Evolutionary conservation across 2,113 vertebrate genomes (phyloP).

Genomic region (Epinephelus cyanopodus): DNA sequence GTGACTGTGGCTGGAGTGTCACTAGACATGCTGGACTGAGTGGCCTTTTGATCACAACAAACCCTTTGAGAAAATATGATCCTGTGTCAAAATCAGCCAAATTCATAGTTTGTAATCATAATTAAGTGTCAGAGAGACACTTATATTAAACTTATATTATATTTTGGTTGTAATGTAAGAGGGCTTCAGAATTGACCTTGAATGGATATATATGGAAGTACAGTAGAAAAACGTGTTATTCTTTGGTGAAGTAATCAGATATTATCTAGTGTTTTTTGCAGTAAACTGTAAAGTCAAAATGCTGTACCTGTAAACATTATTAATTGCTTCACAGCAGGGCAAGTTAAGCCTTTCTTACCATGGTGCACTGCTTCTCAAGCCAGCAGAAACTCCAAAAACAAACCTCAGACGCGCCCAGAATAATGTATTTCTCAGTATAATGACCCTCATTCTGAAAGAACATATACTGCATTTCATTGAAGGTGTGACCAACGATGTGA

Average conservation of each 20-base stretch:
- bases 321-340: neutral
- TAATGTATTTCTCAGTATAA: neutral
- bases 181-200: neutral
- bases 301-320: neutral
- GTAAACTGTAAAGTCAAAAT: neutral
- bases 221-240: neutral
- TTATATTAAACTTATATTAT: too few species aligned
- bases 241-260: neutral
- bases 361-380: slow-evolving; percentile 6
- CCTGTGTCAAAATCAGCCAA: neutral
- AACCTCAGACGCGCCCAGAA: neutral
- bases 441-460: neutral
- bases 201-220: neutral
- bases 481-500: neutral
- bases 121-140: too few species aligned
- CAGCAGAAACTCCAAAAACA: slow-evolving; percentile 18
- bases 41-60: slow-evolving; percentile 22
- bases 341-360: neutral
- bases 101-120: neutral
- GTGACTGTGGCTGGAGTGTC: slow-evolving; percentile 56
- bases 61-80: neutral
- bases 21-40: slow-evolving; percentile 51
- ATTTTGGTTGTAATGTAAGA: neutral
- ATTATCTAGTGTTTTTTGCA: neutral
- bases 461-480: neutral